Evolutionary conservation across 2,113 vertebrate genomes (phyloP), one percentile per base, ranked within the genome.

Genomic region (Dolichallabes microphthalmus): DNA sequence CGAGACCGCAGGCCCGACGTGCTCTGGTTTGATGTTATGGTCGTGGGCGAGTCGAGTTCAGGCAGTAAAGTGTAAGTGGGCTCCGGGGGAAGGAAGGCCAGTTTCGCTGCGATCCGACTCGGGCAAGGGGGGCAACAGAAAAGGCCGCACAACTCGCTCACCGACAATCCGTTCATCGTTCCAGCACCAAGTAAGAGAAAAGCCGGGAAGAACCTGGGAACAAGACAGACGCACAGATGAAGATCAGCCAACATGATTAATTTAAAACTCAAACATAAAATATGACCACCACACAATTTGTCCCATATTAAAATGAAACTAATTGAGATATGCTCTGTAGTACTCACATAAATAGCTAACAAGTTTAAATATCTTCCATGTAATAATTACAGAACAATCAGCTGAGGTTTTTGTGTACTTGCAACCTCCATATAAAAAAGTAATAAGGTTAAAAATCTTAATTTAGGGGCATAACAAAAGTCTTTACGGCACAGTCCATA

Each of bases 71-170:
- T 91, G 39, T 99, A 99, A 83, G 97, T 99, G 89, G 98, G 96
- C 92, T 98, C 97, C 0, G 98, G 98, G 2, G 98, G 98, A 87
- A 99, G 94, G 94, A 99, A 99, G 86, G 98, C 98, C 68, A 99
- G 92, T 87, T 99, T 99, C 92, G 98, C 97, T 0, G 98, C 98
- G 57, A 99, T 99, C 89, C 97, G 97, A 90, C 97, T 97, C 1
- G 98, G 98, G 92, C 97, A 99, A n/a, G 98, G 98, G 0, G 98
- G 98, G 91, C 98, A 99, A 94, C 98, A 99, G 92, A 99, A 99
- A n/a, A 99, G 95, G 92, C 98, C 97, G 93, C 98, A 99, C 88
- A 99, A 94, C 80, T 99, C 98, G 82, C 96, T 96, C 88, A 99
- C 93, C 0, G 97, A 98, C 91, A 99, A 94, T 88, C 98, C 98